These are phyloP conservation scores for Datnioides undecimradiatus DNA, from an alignment of 2,113 vertebrate genomes.

Conservation along the genomic window DNA sequence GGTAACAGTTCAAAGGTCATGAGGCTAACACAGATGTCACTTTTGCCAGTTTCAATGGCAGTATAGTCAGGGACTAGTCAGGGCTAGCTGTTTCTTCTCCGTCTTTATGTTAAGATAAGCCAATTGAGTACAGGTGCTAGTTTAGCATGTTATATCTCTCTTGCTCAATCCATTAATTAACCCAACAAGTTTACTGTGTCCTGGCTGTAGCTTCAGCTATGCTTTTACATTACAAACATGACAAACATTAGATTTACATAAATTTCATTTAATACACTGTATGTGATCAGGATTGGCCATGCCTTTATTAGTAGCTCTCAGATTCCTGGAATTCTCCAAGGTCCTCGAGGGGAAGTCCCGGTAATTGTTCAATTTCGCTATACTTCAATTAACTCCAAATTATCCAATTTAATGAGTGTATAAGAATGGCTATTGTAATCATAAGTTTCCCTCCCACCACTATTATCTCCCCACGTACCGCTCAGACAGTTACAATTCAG, in stretches of 20 bases:
- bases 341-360: conserved; percentile 8
- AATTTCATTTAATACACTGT: neutral
- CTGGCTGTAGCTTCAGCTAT: neutral
- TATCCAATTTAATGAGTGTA: conserved; percentile 54
- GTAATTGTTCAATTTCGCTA: conserved; percentile 47
- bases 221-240: neutral
- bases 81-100: neutral
- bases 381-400: conserved; percentile 66
- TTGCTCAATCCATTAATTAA: too few relatives aligned
- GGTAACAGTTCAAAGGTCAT: neutral
- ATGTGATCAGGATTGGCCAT: conserved; percentile 6
- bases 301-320: neutral
- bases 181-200: too few relatives aligned
- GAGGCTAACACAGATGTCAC: neutral
- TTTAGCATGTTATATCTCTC: too few relatives aligned
- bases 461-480: conserved; percentile 18
- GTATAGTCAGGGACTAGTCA: neutral
- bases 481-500: conserved; percentile 22
- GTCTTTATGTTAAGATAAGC: neutral
- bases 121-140: too few relatives aligned
- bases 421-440: conserved; percentile 57
- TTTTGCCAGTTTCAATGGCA: neutral
- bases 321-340: conserved; percentile 12
- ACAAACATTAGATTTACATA: neutral
- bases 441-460: conserved; percentile 39